Base-by-base conservation (phyloP, 2,888 invertebrate genomes). In the Caenorhabditis japonica region DNA sequence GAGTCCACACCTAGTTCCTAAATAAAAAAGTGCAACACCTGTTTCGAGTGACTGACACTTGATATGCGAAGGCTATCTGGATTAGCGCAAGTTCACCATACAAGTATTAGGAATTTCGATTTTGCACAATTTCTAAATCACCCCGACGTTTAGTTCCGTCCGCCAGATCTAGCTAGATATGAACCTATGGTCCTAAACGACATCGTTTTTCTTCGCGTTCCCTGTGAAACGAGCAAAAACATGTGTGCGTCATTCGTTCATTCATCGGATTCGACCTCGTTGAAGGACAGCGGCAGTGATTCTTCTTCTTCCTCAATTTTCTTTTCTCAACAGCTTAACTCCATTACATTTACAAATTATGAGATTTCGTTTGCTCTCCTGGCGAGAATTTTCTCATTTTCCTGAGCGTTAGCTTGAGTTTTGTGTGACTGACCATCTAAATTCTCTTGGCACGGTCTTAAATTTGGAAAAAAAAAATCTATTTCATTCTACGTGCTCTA, bases 1-100 rank as follows among this genome's bases (percentile, higher is more conserved):
- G 62, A 60, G 47, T 46, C 30, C 17, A 46, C 38, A 10, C 8
- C 21, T 7, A 12, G 27, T 7, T 17, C n/a, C n/a, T n/a, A n/a
- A n/a, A n/a, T n/a, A n/a, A n/a, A n/a, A n/a, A 62, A 62, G 62
- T 62, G 62, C 53, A 62, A 55, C 62, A 62, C 62, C 53, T 62
- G 53, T 46, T 62, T 34, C 17, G 34, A 13, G 1, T 30, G 10
- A 23, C 44, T 46, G 12, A 5, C 39, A 17, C 3, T 17, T 39
- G 47, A 17, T 17, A n/a, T n/a, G n/a, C n/a, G n/a, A n/a, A n/a
- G n/a, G n/a, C n/a, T n/a, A n/a, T n/a, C n/a, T n/a, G n/a, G n/a
- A n/a, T n/a, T n/a, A n/a, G n/a, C n/a, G n/a, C n/a, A n/a, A n/a
- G n/a, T n/a, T n/a, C n/a, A n/a, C n/a, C n/a, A n/a, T n/a, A n/a